Percentiles rank a stretch among this genome's conserved stretches.
phyloP scores from a whole-genome alignment of 1,140 invertebrate genomes.

The Euura lappo region DNA sequence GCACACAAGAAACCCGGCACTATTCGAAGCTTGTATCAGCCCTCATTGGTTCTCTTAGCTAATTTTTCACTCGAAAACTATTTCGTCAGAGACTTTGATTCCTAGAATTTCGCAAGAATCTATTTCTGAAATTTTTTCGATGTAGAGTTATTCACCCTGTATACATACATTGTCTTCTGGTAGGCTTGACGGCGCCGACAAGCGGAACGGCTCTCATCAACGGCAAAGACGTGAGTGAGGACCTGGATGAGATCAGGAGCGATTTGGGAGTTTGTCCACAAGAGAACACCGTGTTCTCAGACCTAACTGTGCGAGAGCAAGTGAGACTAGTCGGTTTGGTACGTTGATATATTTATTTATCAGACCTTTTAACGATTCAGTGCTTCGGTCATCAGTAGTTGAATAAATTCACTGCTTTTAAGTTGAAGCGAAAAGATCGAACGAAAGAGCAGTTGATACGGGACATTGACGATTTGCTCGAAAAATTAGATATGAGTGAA shows the following conservation, averaged over 20 bases:
- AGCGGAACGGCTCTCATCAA: constrained; percentile 69
- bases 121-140: too few relatives aligned
- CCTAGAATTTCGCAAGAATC: not conserved
- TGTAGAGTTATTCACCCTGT: too few relatives aligned
- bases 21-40: too few relatives aligned
- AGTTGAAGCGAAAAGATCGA: constrained; percentile 45
- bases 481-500: constrained; percentile 63
- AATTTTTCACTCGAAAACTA: not conserved
- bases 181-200: constrained; percentile 68
- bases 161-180: constrained; percentile 10
- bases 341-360: constrained; percentile 43
- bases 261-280: constrained; percentile 88
- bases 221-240: constrained; percentile 66
- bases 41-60: too few relatives aligned
- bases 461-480: constrained; percentile 56
- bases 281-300: constrained; percentile 92
- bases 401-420: constrained; percentile 36
- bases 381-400: constrained; percentile 8
- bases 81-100: not conserved
- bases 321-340: constrained; percentile 84
- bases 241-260: constrained; percentile 58
- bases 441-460: constrained; percentile 20
- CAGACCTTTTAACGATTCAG: not conserved
- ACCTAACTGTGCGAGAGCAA: constrained; percentile 89
- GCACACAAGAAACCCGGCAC: too few relatives aligned